Evolutionary conservation across 2,888 invertebrate genomes (phyloP).

Genomic region (Heliconius ethilla): DNA sequence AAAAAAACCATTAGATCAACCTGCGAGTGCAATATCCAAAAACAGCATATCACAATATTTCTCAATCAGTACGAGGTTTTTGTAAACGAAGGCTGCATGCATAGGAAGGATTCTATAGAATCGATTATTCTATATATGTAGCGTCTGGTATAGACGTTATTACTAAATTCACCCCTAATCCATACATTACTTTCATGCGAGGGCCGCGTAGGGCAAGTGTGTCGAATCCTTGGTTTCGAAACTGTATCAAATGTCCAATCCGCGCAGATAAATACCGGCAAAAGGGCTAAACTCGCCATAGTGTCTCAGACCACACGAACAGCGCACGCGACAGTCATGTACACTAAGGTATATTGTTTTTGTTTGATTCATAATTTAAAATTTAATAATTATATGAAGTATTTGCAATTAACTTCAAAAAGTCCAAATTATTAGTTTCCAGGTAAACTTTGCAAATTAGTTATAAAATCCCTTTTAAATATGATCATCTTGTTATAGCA

Average conservation of each 20-base stretch:
- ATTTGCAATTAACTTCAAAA: not conserved
- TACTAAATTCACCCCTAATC: slow-evolving; percentile 48
- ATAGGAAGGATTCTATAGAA: slow-evolving; percentile 9
- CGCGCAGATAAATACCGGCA: slow-evolving; percentile 60
- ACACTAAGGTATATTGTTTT: slow-evolving; percentile 67
- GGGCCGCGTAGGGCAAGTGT: slow-evolving; percentile 47
- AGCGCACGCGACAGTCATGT: slow-evolving; percentile 70
- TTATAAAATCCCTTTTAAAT: no score
- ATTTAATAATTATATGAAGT: not conserved
- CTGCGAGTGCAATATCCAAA: not conserved
- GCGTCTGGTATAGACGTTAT: slow-evolving; percentile 36
- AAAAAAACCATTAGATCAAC: no score
- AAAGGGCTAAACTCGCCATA: slow-evolving; percentile 55
- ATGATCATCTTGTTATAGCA: not conserved
- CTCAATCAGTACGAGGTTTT: not conserved
- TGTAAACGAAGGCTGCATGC: not conserved
- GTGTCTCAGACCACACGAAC: slow-evolving; percentile 57
- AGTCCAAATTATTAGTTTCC: not conserved
- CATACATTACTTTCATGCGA: slow-evolving; percentile 49
- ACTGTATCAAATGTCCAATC: slow-evolving; percentile 68
- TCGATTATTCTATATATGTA: slow-evolving; percentile 40
- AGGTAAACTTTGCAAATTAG: not conserved
- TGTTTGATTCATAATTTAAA: not conserved
- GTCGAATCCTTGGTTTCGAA: slow-evolving; percentile 69
- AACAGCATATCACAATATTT: no score